phyloP scores from a whole-genome alignment of 2,888 invertebrate species.

The Drosophila mayaguana region DNA sequence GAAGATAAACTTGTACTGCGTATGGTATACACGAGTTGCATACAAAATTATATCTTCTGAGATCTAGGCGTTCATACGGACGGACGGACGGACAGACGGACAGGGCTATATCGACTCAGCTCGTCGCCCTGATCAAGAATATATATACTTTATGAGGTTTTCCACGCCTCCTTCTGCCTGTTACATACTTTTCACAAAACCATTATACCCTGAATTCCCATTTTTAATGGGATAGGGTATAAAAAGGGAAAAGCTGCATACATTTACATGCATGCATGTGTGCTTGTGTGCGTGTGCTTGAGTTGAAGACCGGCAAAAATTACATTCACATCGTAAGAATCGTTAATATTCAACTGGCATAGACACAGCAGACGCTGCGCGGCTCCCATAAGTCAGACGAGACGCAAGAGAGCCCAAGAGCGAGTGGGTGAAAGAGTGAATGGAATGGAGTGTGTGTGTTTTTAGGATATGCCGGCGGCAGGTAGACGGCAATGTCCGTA shows the following conservation, averaged over 20 bases:
- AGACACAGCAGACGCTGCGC: conserved; percentile 28
- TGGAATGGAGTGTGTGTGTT: neutral
- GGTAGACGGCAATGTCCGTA: conserved; percentile 31
- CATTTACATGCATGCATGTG: neutral
- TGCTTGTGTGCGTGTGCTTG: neutral
- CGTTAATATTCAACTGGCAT: conserved; percentile 70
- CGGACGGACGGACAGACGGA: too few species aligned
- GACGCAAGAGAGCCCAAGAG: neutral
- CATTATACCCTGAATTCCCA: too few species aligned
- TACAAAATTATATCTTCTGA: too few species aligned
- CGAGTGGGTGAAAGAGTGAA: conserved; percentile 2
- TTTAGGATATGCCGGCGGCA: conserved; percentile 35
- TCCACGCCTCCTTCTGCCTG: too few species aligned
- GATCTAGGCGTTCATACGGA: too few species aligned
- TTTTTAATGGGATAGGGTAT: too few species aligned
- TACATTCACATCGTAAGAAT: conserved; percentile 50
- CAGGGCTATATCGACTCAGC: too few species aligned
- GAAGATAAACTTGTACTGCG: too few species aligned
- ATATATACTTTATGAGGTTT: too few species aligned
- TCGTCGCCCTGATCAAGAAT: too few species aligned
- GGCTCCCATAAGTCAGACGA: conserved; percentile 22
- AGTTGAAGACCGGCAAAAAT: conserved; percentile 47
- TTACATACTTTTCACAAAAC: too few species aligned
- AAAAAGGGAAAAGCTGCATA: conserved; percentile 70
- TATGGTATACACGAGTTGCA: too few species aligned